Conservation (phyloP, 2,888 invertebrate genomes). For the Ischnus inquisitorius region DNA sequence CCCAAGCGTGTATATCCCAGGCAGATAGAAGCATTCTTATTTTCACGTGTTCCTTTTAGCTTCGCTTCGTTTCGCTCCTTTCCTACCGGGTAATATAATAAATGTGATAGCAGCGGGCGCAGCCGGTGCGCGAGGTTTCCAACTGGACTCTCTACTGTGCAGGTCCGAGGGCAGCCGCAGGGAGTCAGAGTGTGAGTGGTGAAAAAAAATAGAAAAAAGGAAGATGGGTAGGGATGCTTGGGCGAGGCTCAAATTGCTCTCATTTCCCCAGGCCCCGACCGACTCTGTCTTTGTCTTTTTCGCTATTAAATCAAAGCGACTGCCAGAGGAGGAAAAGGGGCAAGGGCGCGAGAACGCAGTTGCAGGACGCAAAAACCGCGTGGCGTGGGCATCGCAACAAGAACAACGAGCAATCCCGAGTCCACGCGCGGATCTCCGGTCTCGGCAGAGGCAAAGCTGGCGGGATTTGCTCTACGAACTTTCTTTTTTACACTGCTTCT, state of each 20-base stretch:
- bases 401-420: slow-evolving; percentile 6
- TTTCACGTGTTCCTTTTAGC: slow-evolving; percentile 60
- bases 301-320: slow-evolving; percentile 77
- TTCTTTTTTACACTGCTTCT: neutral
- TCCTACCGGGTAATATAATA: slow-evolving; percentile 74
- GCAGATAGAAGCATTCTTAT: slow-evolving; percentile 66
- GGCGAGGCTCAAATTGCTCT: slow-evolving; percentile 77
- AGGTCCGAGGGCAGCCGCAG: slow-evolving; percentile 71
- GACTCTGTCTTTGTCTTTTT: slow-evolving; percentile 58
- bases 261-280: slow-evolving; percentile 71
- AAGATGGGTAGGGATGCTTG: slow-evolving; percentile 37
- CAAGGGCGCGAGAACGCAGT: slow-evolving; percentile 68
- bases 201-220: slow-evolving; percentile 4
- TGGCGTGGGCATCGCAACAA: slow-evolving; percentile 35
- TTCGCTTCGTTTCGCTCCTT: slow-evolving; percentile 53
- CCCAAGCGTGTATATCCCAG: slow-evolving; percentile 37
- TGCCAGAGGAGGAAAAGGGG: slow-evolving; percentile 68
- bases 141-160: slow-evolving; percentile 69
- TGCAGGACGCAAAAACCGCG: slow-evolving; percentile 30
- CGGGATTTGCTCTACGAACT: neutral
- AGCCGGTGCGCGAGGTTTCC: slow-evolving; percentile 71
- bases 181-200: slow-evolving; percentile 54
- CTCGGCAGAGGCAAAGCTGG: neutral
- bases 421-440: neutral
- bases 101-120: slow-evolving; percentile 74